Percentiles rank a stretch among this genome's conserved stretches.
Conservation (phyloP, 2,797 vertebrate species). For the Cetoscarus ocellatus region DNA sequence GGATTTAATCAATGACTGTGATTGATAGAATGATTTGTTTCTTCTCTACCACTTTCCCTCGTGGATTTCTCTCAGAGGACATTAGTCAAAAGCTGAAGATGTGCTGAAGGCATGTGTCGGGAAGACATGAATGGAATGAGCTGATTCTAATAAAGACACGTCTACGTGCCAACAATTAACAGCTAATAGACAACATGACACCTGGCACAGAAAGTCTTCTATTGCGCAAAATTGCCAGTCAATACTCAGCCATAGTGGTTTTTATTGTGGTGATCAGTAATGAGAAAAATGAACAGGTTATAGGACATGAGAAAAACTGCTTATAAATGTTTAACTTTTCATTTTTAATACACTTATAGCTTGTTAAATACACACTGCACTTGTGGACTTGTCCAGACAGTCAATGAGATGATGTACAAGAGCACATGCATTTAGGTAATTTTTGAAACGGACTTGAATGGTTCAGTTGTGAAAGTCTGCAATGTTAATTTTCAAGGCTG, state of each 20-base stretch:
- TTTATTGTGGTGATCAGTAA: not conserved
- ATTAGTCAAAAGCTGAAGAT: constrained; percentile 32
- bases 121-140: constrained; percentile 11
- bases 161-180: constrained; percentile 35
- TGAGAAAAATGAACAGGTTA: not conserved
- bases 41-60: not conserved
- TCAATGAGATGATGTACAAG: not conserved
- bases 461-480: no score
- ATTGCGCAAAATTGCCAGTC: constrained; percentile 14
- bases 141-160: constrained; percentile 7
- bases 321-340: not conserved
- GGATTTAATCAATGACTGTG: constrained; percentile 43
- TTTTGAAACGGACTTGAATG: no score
- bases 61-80: constrained; percentile 8
- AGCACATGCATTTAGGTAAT: no score
- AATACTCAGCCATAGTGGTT: not conserved
- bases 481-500: no score
- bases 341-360: not conserved
- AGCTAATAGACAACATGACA: constrained; percentile 21
- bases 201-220: not conserved
- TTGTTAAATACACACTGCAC: no score
- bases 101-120: constrained; percentile 15
- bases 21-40: constrained; percentile 12
- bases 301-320: not conserved
- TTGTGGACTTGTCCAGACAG: no score